Conservation (phyloP, 2,113 vertebrate genomes). For the Alligator sinensis region DNA sequence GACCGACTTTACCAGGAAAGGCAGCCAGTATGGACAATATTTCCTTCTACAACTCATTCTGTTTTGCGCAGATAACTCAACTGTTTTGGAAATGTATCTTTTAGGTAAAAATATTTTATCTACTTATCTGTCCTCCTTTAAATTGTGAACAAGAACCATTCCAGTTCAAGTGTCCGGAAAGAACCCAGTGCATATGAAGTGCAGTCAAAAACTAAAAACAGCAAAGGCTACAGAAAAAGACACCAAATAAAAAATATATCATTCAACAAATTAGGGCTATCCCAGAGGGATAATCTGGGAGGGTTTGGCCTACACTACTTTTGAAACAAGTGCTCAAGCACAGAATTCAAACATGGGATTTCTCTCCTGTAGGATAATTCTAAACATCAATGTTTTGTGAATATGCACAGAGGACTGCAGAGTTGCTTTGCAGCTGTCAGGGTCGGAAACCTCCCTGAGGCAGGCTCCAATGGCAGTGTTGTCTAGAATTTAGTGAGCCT, state of each 20-base stretch:
- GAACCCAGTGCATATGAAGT: not conserved
- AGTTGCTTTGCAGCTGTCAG: not conserved
- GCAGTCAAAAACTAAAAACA: not conserved
- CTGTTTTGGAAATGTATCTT: rapidly evolving
- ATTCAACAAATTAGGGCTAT: not conserved
- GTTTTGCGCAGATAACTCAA: not conserved
- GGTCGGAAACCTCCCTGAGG: not conserved
- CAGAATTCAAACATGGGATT: not conserved
- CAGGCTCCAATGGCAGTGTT: not conserved
- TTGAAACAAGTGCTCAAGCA: not conserved
- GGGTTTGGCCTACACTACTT: not conserved
- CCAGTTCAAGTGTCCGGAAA: not conserved
- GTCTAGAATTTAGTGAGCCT: not conserved
- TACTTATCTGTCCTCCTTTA: rapidly evolving
- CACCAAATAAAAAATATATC: not conserved
- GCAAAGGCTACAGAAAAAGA: rapidly evolving
- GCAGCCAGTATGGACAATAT: rapidly evolving
- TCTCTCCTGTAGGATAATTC: not conserved
- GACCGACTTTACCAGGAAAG: not conserved
- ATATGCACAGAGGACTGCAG: not conserved
- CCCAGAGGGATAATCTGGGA: not conserved
- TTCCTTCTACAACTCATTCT: not conserved
- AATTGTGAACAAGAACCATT: not conserved
- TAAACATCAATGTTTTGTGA: not conserved
- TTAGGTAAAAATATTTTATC: not conserved